Base-by-base conservation (phyloP, 2,113 vertebrate genomes). In the Ancistrus triradiatus region DNA sequence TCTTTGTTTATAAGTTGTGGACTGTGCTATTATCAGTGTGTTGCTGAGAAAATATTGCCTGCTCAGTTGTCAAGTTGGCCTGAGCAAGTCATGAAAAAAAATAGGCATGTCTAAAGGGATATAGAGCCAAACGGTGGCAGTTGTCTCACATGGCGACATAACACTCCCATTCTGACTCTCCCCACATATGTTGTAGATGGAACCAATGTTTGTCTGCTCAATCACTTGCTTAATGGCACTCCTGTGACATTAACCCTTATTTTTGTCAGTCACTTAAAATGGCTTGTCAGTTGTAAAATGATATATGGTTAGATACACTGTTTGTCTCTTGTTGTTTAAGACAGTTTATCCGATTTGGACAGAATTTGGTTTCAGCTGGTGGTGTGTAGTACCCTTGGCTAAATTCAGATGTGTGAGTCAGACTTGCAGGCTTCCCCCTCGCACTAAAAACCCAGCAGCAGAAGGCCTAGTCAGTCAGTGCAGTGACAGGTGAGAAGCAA, bases 401-500 rank as follows among this genome's bases (percentile, higher is more conserved):
- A 64, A 71, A 74, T 69, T 37, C 27, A 43, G 66, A 38, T 8
- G 27, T 63, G 44, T 65, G 61, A 56, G 49, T 50, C 59, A 58
- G 60, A 24, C 27, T 14, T n/a, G 66, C 22, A 69, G 61, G 57
- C 51, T 51, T 59, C 33, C 49, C 59, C 40, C 9, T 35, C 58
- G 47, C 59, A 35, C 50, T 58, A 50, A 38, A 66, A 58, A 59
- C 15, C 22, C 53, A 31, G 56, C 28, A 63, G 65, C 75, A 77
- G 58, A 53, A 48, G 73, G 66, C 38, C 59, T 57, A 75, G 66
- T 77, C 75, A 76, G 35, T 80, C 68, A 80, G n/a, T 38, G 24
- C 27, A 33, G 58, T 62, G 60, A 74, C 78, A 80, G 78, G 75
- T 80, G 76, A 63, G 49, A 62, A 18, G 55, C 61, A 35, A 9